phyloP scores from a whole-genome alignment of 1,140 invertebrate species.

The Hormaphis cornu region DNA sequence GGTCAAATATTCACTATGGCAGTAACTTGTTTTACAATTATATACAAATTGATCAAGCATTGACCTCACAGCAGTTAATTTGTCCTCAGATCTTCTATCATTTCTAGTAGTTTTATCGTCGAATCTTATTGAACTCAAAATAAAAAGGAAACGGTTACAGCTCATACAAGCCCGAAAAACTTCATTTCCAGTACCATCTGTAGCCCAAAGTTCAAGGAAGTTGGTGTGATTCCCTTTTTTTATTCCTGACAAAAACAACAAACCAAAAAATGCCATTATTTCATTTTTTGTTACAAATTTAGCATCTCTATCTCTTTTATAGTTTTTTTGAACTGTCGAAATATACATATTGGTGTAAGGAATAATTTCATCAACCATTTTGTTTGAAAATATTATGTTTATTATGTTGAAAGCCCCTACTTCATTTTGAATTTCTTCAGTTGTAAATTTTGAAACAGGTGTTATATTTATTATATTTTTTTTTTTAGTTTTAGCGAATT shows the following conservation, averaged over 20 bases:
- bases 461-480: no score
- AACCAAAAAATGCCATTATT: slow-evolving; percentile 40
- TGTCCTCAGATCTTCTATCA: no score
- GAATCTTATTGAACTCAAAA: no score
- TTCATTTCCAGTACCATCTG: no score
- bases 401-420: slow-evolving; percentile 35
- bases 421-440: slow-evolving; percentile 27
- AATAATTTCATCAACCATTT: slow-evolving; percentile 35
- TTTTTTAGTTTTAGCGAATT: slow-evolving; percentile 32
- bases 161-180: no score
- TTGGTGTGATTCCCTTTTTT: no score
- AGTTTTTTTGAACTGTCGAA: slow-evolving; percentile 30
- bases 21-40: slow-evolving; percentile 40
- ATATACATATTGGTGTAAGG: slow-evolving; percentile 36
- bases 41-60: slow-evolving; percentile 37
- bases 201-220: no score
- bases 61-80: neutral
- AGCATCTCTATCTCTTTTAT: slow-evolving; percentile 41
- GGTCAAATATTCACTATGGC: slow-evolving; percentile 36
- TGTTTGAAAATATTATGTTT: slow-evolving; percentile 33
- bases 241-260: slow-evolving; percentile 11
- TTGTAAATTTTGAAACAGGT: no score
- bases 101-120: no score
- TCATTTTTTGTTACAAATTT: slow-evolving; percentile 40
- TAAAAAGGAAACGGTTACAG: no score